Evolutionary conservation across 1,140 invertebrate genomes (phyloP).

Genomic region (Platyscapa corneri): DNA sequence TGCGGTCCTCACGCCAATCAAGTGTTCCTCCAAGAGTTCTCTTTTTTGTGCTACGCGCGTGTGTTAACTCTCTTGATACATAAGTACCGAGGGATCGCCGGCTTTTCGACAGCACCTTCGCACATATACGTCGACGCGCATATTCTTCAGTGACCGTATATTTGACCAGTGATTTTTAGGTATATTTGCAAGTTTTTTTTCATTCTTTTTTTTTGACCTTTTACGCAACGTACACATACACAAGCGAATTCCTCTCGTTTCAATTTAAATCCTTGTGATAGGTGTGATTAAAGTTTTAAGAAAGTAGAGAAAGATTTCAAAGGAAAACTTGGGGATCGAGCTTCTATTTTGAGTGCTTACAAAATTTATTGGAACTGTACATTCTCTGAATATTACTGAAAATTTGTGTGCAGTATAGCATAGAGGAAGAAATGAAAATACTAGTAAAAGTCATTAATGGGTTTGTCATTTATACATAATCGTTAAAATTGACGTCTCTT

Average conservation of each 20-base stretch:
- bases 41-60: background rate
- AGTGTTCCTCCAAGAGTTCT: background rate
- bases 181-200: background rate
- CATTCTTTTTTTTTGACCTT: background rate
- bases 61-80: background rate
- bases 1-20: background rate
- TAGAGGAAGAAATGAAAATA: too few species aligned
- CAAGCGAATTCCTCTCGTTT: background rate
- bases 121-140: too few species aligned
- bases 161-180: background rate
- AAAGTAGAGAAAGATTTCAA: background rate
- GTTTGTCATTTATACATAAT: too few species aligned
- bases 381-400: background rate
- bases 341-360: background rate
- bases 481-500: background rate
- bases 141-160: background rate
- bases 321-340: background rate
- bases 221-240: background rate
- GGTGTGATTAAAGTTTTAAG: background rate
- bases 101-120: background rate
- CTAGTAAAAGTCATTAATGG: too few species aligned
- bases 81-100: background rate
- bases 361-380: background rate
- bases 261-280: background rate
- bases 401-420: too few species aligned